Percentiles rank a stretch among this genome's conserved stretches.
Evolutionary conservation across 2,797 vertebrate species (phyloP).

Genomic region (Mallotus villosus): DNA sequence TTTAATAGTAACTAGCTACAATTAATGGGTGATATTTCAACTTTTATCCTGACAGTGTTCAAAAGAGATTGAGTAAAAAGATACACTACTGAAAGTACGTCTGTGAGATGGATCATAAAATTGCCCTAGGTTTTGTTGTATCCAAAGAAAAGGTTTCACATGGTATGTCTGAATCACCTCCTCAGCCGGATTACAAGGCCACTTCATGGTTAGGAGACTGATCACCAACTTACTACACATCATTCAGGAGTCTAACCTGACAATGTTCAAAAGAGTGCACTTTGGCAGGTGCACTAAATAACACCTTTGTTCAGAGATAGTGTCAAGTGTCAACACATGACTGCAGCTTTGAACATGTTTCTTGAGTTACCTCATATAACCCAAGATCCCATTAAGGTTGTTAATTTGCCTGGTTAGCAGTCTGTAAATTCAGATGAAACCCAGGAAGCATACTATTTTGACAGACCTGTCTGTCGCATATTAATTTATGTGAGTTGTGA

Average conservation of each 20-base stretch:
- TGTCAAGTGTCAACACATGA: conserved; percentile 15
- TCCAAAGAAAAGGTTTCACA: neutral
- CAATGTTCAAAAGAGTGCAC: neutral
- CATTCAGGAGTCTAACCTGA: conserved; percentile 18
- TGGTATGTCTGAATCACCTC: neutral
- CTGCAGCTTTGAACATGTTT: conserved; percentile 43
- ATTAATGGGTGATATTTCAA: no score
- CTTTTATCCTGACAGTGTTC: no score
- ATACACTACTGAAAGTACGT: no score
- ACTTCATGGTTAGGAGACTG: conserved; percentile 11
- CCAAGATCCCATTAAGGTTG: conserved; percentile 25
- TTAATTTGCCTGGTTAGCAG: conserved; percentile 1
- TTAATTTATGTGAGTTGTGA: conserved; percentile 8
- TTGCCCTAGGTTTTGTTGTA: neutral
- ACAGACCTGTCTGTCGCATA: conserved; percentile 39
- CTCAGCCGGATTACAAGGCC: neutral
- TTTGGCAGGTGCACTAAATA: conserved; percentile 28
- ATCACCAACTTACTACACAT: conserved; percentile 19
- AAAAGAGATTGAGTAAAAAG: no score
- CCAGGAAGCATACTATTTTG: conserved; percentile 2
- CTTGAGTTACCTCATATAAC: conserved; percentile 30
- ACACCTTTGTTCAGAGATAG: conserved; percentile 23
- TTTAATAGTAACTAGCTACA: no score
- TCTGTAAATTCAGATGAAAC: conserved; percentile 14
- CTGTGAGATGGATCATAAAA: no score